These are phyloP conservation scores for Erethizon dorsatum DNA, from an alignment of 2,797 vertebrate species.

Conservation along the genomic window DNA sequence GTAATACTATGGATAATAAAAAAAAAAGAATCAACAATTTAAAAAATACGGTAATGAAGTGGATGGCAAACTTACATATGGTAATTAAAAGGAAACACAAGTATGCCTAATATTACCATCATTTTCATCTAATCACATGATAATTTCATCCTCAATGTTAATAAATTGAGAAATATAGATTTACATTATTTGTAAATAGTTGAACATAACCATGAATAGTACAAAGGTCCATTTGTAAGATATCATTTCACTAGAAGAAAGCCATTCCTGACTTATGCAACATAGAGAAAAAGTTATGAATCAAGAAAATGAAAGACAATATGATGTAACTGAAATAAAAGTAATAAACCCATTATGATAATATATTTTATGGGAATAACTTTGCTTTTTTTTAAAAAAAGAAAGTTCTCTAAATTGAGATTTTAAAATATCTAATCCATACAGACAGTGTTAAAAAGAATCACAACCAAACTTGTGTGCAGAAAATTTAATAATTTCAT, in stretches of 20 bases:
- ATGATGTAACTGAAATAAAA: not conserved
- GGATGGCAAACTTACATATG: not conserved
- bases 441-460: not conserved
- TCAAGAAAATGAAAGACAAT: constrained; percentile 49
- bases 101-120: not conserved
- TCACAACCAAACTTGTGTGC: not conserved
- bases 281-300: not conserved
- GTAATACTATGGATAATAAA: not conserved
- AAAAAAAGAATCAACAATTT: constrained; percentile 20
- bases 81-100: constrained; percentile 30
- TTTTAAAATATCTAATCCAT: not conserved
- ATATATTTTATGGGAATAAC: constrained; percentile 2
- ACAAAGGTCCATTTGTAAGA: not conserved
- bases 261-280: not conserved
- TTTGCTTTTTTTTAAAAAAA: not conserved
- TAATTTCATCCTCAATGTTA: not conserved
- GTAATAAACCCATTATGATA: not conserved
- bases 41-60: not conserved
- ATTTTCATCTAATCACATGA: constrained; percentile 14
- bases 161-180: constrained; percentile 31
- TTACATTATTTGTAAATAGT: not conserved
- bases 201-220: not conserved
- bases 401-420: not conserved
- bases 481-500: not conserved
- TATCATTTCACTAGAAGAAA: not conserved